These are phyloP conservation scores for Phoronis australis DNA, from an alignment of 2,888 invertebrate genomes.

Conservation along the genomic window DNA sequence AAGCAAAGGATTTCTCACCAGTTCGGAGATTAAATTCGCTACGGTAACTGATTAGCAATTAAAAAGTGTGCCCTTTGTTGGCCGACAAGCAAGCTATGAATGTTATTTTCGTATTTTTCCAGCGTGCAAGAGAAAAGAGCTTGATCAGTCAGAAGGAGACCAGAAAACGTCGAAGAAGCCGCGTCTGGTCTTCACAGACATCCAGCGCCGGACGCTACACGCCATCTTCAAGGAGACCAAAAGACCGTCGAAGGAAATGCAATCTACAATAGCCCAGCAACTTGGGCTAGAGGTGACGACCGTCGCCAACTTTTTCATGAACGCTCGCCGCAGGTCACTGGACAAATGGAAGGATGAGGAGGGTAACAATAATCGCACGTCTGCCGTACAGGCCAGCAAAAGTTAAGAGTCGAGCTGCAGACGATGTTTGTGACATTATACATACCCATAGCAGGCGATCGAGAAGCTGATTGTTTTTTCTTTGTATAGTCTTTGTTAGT, in stretches of 20 bases:
- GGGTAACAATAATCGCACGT: conserved; percentile 55
- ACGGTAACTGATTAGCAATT: too few relatives aligned
- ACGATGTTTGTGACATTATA: too few relatives aligned
- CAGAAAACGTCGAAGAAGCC: conserved; percentile 89
- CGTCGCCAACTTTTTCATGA: conserved; percentile 99
- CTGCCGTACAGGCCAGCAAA: not conserved
- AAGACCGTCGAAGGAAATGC: conserved; percentile 99
- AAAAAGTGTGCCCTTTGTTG: too few relatives aligned
- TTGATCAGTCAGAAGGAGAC: conserved; percentile 34
- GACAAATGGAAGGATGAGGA: conserved; percentile 96
- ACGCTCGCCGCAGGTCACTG: conserved; percentile 81
- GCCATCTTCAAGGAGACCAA: conserved; percentile 99
- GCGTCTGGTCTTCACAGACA: conserved; percentile 99
- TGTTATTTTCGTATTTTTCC: too few relatives aligned
- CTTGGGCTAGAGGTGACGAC: conserved; percentile 94
- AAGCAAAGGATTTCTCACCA: too few relatives aligned
- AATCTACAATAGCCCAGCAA: conserved; percentile 96
- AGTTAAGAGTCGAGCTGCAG: too few relatives aligned
- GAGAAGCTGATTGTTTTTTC: too few relatives aligned
- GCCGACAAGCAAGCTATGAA: too few relatives aligned
- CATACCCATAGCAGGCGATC: too few relatives aligned
- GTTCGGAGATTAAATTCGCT: too few relatives aligned
- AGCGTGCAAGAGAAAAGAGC: conserved; percentile 69
- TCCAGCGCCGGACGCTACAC: conserved; percentile 99
- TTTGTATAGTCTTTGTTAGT: too few relatives aligned